Conservation (phyloP, 2,888 invertebrate species). For the Invenusta paracnida region DNA sequence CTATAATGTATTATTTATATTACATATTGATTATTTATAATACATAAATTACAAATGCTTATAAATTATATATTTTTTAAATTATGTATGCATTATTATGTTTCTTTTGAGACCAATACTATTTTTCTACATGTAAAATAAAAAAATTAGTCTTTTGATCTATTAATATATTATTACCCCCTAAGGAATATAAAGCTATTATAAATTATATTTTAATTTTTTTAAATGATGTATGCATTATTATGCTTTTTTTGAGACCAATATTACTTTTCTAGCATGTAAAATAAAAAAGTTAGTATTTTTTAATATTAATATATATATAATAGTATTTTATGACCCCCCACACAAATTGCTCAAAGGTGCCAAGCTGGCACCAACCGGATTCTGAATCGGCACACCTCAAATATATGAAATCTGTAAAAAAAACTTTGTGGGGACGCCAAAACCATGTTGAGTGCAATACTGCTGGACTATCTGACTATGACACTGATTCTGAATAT, state of each 20-base stretch:
- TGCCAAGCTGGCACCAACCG: constrained; percentile 22
- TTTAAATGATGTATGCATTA: constrained; percentile 11
- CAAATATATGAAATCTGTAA: constrained; percentile 21
- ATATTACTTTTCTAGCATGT: constrained; percentile 18
- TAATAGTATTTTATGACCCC: constrained; percentile 18
- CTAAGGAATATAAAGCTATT: neutral
- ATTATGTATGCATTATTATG: neutral
- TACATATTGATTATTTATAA: neutral
- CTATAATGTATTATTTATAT: neutral
- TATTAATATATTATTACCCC: neutral
- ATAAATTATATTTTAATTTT: constrained; percentile 17
- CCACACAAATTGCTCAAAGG: constrained; percentile 21
- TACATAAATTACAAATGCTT: neutral
- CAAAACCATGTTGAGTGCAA: constrained; percentile 18
- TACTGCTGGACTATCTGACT: constrained; percentile 5
- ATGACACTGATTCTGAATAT: too few relatives aligned
- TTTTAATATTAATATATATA: neutral
- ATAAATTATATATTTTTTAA: neutral
- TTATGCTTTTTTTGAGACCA: constrained; percentile 23
- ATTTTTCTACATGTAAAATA: neutral
- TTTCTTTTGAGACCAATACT: neutral
- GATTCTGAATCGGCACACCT: constrained; percentile 29
- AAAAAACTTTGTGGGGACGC: constrained; percentile 26
- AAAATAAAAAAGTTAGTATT: constrained; percentile 29
- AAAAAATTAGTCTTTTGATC: neutral